These are phyloP conservation scores for Wasmannia auropunctata DNA, from an alignment of 1,140 invertebrate species.

Conservation along the genomic window DNA sequence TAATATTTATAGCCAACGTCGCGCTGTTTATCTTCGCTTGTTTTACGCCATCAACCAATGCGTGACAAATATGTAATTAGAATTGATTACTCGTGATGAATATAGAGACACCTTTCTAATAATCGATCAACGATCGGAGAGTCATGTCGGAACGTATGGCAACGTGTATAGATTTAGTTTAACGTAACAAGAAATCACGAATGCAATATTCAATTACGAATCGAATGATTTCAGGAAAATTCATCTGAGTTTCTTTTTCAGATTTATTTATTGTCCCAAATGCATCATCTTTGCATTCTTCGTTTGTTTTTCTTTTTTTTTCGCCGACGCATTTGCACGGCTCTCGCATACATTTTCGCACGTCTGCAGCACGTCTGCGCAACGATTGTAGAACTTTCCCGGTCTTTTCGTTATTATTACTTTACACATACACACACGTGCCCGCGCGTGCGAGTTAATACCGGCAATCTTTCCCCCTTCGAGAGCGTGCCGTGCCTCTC, in stretches of 20 bases:
- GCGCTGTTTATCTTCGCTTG: neutral
- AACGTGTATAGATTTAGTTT: neutral
- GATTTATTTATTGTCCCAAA: neutral
- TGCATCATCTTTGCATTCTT: neutral
- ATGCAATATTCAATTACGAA: neutral
- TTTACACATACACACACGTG: neutral
- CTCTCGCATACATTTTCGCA: conserved; percentile 22
- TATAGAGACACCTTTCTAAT: neutral
- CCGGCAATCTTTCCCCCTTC: neutral
- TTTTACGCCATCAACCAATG: neutral
- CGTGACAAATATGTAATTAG: neutral
- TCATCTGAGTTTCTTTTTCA: neutral
- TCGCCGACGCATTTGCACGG: neutral
- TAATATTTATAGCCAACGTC: neutral
- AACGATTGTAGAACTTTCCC: conserved; percentile 27
- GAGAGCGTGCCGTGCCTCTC: neutral
- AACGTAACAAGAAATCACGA: neutral
- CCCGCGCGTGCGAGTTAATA: neutral
- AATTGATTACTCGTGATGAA: neutral
- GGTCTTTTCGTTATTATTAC: conserved; percentile 31
- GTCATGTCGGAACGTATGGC: neutral
- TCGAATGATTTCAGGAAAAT: neutral
- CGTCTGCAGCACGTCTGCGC: neutral
- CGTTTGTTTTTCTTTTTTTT: neutral
- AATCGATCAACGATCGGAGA: neutral